Evolutionary conservation across 2,113 vertebrate species (phyloP), one percentile per base, ranked within the genome.

Genomic region (Gnathonemus longibarbis): DNA sequence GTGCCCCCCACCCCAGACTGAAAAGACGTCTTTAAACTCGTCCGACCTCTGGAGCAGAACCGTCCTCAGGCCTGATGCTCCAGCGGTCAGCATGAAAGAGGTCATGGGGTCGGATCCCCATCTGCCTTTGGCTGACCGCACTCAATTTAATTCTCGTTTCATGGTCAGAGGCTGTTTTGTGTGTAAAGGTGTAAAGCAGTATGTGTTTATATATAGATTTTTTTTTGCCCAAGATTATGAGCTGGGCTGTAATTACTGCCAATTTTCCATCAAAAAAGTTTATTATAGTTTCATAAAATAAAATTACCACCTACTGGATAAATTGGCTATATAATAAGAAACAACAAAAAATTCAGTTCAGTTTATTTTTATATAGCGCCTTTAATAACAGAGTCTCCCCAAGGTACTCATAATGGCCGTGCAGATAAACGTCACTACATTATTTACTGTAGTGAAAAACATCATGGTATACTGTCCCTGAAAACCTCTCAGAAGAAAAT

Each of bases 21-120:
- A 89, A 70, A 31, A 87, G 90, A 92, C 90, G 84, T 89, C 91
- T 90, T 90, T 58, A 88, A 48, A 83, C 88, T 89, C 56, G n/a
- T 88, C 88, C 35, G 6, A 39, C 48, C 88, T 90, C 48, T 88
- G 39, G 84, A 50, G 17, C 21, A 48, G 84, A 48, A 42, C 74
- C 74, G 35, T 80, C 15, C 74, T 42, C 35, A 80, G 35, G 35
- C 35, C 74, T 17, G 74, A 42, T 80, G 74, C 74, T 42, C 74
- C 31, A 80, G 74, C 5, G 35, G 74, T 80, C 70, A 42, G 35
- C 35, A 39, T 80, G 74, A 31, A 3, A 70, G 27, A 70, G 62
- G 62, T 70, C 62, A 70, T 31, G 74, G 74, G 74, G 74, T 35
- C 5, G 35, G 31, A 11, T 80, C 35, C 21, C 45, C 35, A 31